These are phyloP conservation scores for Lysandra coridon DNA, from an alignment of 2,888 invertebrate genomes.

Conservation along the genomic window DNA sequence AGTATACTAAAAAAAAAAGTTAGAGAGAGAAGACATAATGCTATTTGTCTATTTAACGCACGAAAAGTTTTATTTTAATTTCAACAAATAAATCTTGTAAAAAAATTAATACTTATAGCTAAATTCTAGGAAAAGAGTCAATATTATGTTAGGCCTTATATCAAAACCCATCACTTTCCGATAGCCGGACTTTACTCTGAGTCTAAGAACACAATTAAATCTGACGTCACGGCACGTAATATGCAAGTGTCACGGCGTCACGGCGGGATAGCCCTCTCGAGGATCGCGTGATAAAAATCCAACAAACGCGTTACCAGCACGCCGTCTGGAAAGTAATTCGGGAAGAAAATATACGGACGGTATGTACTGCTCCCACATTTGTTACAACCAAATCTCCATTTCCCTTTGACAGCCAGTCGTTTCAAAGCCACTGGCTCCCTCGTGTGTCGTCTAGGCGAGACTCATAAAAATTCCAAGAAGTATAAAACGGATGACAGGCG, in stretches of 20 bases:
- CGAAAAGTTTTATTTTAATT: too few species aligned
- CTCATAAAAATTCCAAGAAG: slow-evolving; percentile 77
- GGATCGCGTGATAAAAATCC: slow-evolving; percentile 73
- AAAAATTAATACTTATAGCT: too few species aligned
- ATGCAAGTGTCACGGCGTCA: slow-evolving; percentile 64
- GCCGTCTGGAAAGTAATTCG: slow-evolving; percentile 73
- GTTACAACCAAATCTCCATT: slow-evolving; percentile 77
- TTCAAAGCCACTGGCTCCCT: slow-evolving; percentile 71
- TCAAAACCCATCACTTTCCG: background rate
- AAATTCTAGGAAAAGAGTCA: too few species aligned
- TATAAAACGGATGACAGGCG: slow-evolving; percentile 56
- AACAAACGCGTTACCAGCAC: slow-evolving; percentile 65
- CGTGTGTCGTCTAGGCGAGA: slow-evolving; percentile 69
- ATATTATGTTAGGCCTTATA: background rate
- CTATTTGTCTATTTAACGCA: too few species aligned
- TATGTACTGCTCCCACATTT: slow-evolving; percentile 74
- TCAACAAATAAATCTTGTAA: too few species aligned
- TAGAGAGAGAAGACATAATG: too few species aligned
- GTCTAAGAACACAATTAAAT: background rate
- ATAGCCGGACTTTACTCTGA: background rate
- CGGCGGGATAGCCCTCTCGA: slow-evolving; percentile 67
- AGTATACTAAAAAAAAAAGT: too few species aligned
- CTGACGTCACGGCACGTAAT: slow-evolving; percentile 42
- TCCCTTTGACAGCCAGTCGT: slow-evolving; percentile 76
- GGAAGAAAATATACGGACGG: slow-evolving; percentile 69